Base-by-base conservation (phyloP, 2,888 invertebrate genomes). In the Agrenia bidenticulata region DNA sequence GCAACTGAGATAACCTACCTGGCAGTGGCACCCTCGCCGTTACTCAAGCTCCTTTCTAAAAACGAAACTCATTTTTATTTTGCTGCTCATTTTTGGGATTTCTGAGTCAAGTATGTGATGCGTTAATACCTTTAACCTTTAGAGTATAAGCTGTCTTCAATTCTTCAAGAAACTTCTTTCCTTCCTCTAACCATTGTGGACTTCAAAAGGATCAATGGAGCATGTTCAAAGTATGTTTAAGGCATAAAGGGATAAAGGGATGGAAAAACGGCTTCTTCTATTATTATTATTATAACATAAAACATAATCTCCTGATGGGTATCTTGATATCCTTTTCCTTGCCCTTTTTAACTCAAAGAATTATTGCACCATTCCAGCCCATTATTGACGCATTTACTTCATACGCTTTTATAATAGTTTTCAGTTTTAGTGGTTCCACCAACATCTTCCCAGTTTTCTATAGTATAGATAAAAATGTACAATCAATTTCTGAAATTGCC, bases 321-420 rank as follows among this genome's bases (percentile, higher is more conserved):
- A 45, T 45, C n/a, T 15, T 45, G n/a, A 32, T 32, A 32, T 32
- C 32, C 32, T 32, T 32, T 32, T 32, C 5, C 32, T 32, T 11
- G 4, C 4, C 15, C 45, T 17, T 45, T 45, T 45, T 45, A 17
- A 45, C 45, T 45, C n/a, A 45, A 45, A 19, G 19, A 45, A 45
- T 61, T 69, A 69, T 69, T 69, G 66, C 62, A 59, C 69, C 61
- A 61, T 69, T 66, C 58, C 66, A 69, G 59, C 69, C 69, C 63
- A 66, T 66, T 69, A 69, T 69, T 65, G 66, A 69, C 66, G 65
- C 69, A 65, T 65, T 69, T 67, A 64, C 17, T 45, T 24, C 32
- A 7, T 32, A 7, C 32, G 5, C 32, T 32, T n/a, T n/a, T 32
- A 32, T 4, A 32, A 32, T 32, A 23, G 49, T 41, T 24, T 57